Base-by-base conservation (phyloP, 2,797 vertebrate genomes). In the Ibycter americanus region DNA sequence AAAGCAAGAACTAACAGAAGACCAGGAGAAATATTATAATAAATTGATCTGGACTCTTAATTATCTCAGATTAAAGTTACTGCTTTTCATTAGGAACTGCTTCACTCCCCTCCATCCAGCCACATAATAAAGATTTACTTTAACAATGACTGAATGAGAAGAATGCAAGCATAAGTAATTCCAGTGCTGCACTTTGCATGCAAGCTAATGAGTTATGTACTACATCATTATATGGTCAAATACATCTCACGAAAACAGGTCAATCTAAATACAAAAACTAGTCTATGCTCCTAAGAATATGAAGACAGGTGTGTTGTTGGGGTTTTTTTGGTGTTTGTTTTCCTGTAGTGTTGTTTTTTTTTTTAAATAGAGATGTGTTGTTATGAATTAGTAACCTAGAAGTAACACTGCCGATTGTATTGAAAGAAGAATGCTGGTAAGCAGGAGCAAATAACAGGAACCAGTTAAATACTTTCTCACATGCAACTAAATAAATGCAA, bases 61-160 rank as follows among this genome's bases (percentile, higher is more conserved):
- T 85, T 78, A 73, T 47, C 42, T 65, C 67, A 65, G 90, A 59
- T 77, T 93, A 61, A 90, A 92, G 29, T 40, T 77, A 67, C 77
- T 77, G 66, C 23, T 95, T 70, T 73, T 90, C 63, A 61, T 91
- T 71, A 93, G 54, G 34, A 89, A 80, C 46, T 40, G 63, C 20
- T 71, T 51, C 66, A 54, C 49, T 80, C 55, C 15, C 61, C 58
- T 40, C 52, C 54, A 84, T 78, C 73, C 59, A 67, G 52, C 59
- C 49, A 61, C 59, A 78, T 34, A 94, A 91, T 19, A 61, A 89
- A 89, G 76, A 86, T 49, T 76, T 71, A 65, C 32, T 91, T 85
- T 29, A 95, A 86, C 71, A 85, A 83, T 61, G 77, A 93, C 74
- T 90, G 82, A 93, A 79, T 2, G 14, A 90, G 73, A 91, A 91